These are phyloP conservation scores for Cryptops parisi DNA, from an alignment of 2,888 invertebrate species.

Conservation along the genomic window DNA sequence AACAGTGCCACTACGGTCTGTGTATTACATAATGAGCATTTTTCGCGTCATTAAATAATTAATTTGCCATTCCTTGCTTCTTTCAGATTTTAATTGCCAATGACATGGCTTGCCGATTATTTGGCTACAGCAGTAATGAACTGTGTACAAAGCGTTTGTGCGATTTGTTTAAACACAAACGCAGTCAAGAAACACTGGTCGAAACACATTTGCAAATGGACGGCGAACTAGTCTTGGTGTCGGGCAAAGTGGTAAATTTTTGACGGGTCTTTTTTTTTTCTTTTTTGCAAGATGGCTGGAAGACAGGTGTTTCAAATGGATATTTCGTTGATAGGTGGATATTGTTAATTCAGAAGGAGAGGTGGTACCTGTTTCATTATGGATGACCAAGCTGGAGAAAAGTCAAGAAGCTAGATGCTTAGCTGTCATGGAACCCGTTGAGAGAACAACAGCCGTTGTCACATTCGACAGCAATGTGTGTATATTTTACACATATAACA, in stretches of 20 bases:
- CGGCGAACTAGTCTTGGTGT: conserved; percentile 44
- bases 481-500: no score
- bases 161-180: conserved; percentile 28
- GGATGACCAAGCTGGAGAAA: conserved; percentile 41
- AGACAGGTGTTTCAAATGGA: neutral
- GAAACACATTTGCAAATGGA: conserved; percentile 32
- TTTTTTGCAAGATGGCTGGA: neutral
- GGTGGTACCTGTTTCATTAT: conserved; percentile 47
- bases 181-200: conserved; percentile 27
- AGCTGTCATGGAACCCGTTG: conserved; percentile 50
- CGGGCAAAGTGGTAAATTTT: conserved; percentile 43
- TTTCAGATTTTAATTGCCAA: conserved; percentile 50
- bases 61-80: no score
- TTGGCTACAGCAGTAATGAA: conserved; percentile 32
- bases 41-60: no score
- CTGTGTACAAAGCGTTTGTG: conserved; percentile 36
- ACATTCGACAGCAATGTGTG: conserved; percentile 27
- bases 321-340: no score
- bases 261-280: neutral
- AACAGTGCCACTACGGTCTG: no score
- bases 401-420: conserved; percentile 42
- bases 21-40: no score
- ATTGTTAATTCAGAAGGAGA: conserved; percentile 42
- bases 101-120: conserved; percentile 43
- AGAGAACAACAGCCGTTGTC: conserved; percentile 43